Base-by-base conservation (phyloP, 2,888 invertebrate genomes). In the Morpho achilles region DNA sequence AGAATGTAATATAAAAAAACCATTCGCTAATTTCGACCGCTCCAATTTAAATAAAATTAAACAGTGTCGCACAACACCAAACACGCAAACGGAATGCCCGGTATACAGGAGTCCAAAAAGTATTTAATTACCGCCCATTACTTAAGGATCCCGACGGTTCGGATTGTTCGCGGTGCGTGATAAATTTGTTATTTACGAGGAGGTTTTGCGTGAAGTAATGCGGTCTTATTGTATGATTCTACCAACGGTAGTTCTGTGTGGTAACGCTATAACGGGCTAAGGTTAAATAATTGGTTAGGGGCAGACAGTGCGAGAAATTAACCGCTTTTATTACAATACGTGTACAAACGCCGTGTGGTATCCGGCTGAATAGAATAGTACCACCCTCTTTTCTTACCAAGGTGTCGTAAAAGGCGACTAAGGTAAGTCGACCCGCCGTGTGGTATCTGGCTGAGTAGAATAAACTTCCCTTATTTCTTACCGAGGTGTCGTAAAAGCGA, bases 131-230 rank as follows among this genome's bases (percentile, higher is more conserved):
- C 63, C 22, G 42, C 9, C 59, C 63, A 63, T 63, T 63, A 63
- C 55, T 63, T 63, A 61, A 61, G 42, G 44, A 61, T 61, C 59
- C 51, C 52, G 61, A 54, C 63, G 59, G 62, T 56, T 58, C 50
- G 61, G 51, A 61, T 59, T 59, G 61, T 62, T 52, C 39, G 58
- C 56, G 56, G 69, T 64, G 60, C 67, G 69, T 71, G 71, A 75
- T 76, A 77, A 76, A 75, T 77, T 74, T 73, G 73, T 76, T 75
- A 79, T 77, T 78, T 77, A 79, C 75, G 75, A 76, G 49, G 53
- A 64, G 59, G 58, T 61, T 56, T 61, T 57, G 54, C 57, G 67
- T 61, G 64, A 58, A 62, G 70, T 59, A 65, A 71, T 70, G 70
- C 68, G 64, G 64, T 56, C 60, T 61, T 64, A 59, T 61, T 59